phyloP scores from a whole-genome alignment of 2,113 vertebrate species.

The Seriola quinqueradiata region DNA sequence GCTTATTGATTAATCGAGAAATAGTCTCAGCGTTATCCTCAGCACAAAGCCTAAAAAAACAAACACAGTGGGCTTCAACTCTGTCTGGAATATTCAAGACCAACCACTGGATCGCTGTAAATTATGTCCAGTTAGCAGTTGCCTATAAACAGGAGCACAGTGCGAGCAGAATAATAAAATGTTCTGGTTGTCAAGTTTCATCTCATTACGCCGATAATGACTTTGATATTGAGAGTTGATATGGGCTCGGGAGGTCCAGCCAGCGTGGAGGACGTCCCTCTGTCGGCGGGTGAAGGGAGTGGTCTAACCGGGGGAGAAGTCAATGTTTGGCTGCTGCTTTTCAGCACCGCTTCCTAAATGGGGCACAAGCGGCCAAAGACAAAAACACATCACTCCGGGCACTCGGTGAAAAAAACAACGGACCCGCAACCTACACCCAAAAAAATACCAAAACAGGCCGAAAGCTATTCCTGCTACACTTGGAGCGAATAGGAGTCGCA shows the following conservation, averaged over 20 bases:
- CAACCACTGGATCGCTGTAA: not conserved
- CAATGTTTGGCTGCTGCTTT: slow-evolving; percentile 53
- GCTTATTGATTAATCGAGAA: not conserved
- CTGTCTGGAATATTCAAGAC: not conserved
- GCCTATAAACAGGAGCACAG: not conserved
- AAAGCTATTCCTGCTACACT: not conserved
- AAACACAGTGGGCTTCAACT: not conserved
- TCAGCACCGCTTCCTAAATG: slow-evolving; percentile 49
- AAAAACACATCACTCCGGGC: slow-evolving; percentile 21
- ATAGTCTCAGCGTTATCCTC: not conserved
- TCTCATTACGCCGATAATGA: slow-evolving; percentile 1
- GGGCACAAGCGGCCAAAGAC: slow-evolving; percentile 34
- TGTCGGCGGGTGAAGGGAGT: slow-evolving; percentile 64
- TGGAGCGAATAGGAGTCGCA: slow-evolving; percentile 1
- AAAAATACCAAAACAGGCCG: not conserved
- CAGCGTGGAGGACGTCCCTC: slow-evolving; percentile 58
- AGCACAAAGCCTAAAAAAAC: not conserved
- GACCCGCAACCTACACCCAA: not conserved
- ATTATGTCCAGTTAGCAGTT: not conserved
- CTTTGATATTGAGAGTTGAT: not conserved
- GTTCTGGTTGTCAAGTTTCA: slow-evolving; percentile 1
- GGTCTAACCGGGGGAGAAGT: slow-evolving; percentile 51
- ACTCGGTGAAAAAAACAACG: slow-evolving; percentile 37
- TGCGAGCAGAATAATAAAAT: not conserved
- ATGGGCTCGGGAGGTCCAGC: slow-evolving; percentile 21